Percentiles rank a stretch among this genome's conserved stretches.
Evolutionary conservation across 2,797 vertebrate genomes (phyloP).

Genomic region (Notoglanidium macrostoma): DNA sequence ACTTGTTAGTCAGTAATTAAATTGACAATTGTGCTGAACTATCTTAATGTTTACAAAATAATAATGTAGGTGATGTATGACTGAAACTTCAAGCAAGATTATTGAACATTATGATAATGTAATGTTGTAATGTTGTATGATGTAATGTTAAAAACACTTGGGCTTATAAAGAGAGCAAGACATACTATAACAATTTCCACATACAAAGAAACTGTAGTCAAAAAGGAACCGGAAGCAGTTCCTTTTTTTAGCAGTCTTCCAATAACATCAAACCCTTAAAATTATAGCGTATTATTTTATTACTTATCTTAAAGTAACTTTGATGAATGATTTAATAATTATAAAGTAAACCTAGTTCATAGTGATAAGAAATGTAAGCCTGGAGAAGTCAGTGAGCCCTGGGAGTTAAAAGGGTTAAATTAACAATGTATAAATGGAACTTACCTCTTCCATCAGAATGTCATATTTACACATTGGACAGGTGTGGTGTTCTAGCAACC

Average conservation of each 20-base stretch:
- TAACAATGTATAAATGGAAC: neutral
- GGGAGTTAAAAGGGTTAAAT: neutral
- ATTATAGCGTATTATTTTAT: neutral
- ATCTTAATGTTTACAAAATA: neutral
- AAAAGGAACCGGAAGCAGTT: neutral
- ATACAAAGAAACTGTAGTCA: neutral
- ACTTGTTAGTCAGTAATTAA: neutral
- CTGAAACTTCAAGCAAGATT: neutral
- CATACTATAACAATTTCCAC: neutral
- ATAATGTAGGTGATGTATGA: neutral
- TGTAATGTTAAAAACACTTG: neutral
- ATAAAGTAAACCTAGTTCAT: neutral
- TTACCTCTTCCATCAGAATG: constrained; percentile 68
- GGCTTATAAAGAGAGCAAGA: neutral
- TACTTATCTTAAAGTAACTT: neutral
- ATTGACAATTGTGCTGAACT: neutral
- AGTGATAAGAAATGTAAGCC: neutral
- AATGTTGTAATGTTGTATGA: too few species aligned
- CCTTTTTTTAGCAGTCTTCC: neutral
- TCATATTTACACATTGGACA: constrained; percentile 90
- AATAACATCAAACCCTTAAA: neutral
- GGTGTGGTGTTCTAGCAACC: constrained; percentile 85
- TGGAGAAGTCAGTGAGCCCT: neutral
- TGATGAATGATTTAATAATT: neutral
- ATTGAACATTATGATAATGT: neutral